These are phyloP conservation scores for Steinernema khuongi DNA, from an alignment of 1,140 invertebrate genomes.

Conservation along the genomic window DNA sequence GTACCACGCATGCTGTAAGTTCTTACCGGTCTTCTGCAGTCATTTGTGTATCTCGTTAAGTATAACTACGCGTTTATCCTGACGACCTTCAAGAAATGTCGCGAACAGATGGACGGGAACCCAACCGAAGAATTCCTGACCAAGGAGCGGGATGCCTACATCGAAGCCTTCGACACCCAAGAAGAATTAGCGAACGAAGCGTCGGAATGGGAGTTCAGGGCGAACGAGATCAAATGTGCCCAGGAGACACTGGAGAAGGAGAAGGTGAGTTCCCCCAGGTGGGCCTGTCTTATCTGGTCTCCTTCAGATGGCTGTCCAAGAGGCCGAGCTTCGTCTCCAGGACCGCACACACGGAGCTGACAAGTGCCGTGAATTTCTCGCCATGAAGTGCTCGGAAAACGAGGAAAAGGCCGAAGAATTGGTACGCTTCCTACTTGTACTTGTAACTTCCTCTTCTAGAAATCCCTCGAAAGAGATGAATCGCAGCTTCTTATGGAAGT, in stretches of 20 bases:
- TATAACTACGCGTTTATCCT: conserved; percentile 8
- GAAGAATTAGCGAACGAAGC: background rate
- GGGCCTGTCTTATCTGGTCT: background rate
- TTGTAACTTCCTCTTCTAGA: background rate
- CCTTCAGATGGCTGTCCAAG: background rate
- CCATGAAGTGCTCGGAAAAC: background rate
- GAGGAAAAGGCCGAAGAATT: background rate
- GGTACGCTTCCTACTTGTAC: background rate
- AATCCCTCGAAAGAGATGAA: background rate
- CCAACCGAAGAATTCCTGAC: background rate
- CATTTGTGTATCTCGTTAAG: background rate
- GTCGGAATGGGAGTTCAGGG: background rate
- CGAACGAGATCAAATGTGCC: background rate
- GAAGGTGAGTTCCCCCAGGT: background rate
- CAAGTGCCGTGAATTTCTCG: background rate
- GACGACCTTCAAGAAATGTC: background rate
- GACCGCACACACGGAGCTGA: background rate
- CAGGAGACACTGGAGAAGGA: background rate
- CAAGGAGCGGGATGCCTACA: background rate
- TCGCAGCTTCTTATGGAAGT: background rate
- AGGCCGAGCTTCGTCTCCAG: background rate
- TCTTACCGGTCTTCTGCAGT: background rate
- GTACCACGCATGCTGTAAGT: background rate
- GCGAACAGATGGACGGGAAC: background rate
- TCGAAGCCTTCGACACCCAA: background rate